Conservation (phyloP, 2,113 vertebrate species). For the Thunnus maccoyii region DNA sequence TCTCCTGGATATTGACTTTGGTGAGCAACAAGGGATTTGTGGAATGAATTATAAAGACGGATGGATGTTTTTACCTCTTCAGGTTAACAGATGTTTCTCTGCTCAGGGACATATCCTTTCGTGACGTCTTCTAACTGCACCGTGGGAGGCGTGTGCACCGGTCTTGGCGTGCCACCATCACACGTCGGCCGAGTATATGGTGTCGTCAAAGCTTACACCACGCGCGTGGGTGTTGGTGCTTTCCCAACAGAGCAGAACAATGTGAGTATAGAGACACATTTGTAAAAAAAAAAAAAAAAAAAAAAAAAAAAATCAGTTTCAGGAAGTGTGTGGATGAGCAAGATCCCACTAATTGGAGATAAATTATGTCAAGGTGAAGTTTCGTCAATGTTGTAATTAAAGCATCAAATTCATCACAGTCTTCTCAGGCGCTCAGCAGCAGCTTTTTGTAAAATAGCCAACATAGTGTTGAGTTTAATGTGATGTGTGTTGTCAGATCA, state of each 20-base stretch:
- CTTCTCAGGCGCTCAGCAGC: neutral
- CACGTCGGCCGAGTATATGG: conserved; percentile 87
- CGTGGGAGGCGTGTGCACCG: conserved; percentile 89
- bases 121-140: conserved; percentile 89
- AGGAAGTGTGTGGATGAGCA: neutral
- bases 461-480: neutral
- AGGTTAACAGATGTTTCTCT: conserved; percentile 4
- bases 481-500: neutral
- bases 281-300: too few relatives aligned
- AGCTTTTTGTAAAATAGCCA: conserved; percentile 10
- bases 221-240: conserved; percentile 86
- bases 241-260: conserved; percentile 89
- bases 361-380: neutral
- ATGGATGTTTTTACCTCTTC: neutral
- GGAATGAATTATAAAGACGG: neutral
- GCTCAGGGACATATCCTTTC: conserved; percentile 87
- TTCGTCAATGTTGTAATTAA: neutral
- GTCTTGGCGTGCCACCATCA: conserved; percentile 85
- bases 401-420: conserved; percentile 1
- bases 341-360: neutral
- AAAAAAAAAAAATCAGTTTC: neutral
- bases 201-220: conserved; percentile 89
- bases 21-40: conserved; percentile 65
- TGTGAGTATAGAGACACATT: conserved; percentile 72
- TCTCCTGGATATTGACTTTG: conserved; percentile 89